Conservation (phyloP, 2,888 invertebrate genomes). For the Drosophila atripex region DNA sequence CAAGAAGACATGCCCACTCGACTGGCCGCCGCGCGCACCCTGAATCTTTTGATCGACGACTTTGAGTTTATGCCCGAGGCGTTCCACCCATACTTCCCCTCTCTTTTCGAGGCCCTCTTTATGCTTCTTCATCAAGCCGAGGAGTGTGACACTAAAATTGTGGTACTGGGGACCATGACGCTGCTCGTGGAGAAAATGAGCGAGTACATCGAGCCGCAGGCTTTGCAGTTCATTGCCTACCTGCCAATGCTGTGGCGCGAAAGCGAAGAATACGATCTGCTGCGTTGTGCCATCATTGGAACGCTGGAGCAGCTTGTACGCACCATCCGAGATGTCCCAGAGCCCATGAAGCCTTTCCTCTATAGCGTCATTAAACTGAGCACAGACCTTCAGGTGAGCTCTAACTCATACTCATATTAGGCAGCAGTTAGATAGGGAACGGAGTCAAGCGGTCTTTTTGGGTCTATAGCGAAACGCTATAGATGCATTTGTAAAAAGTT, state of each 20-base stretch:
- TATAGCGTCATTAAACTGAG: slow-evolving; percentile 89
- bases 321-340: slow-evolving; percentile 87
- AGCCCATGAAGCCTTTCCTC: slow-evolving; percentile 87
- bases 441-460: too few relatives aligned
- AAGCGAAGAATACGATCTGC: slow-evolving; percentile 94
- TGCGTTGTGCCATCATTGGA: slow-evolving; percentile 94
- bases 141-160: slow-evolving; percentile 98
- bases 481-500: too few relatives aligned
- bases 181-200: slow-evolving; percentile 95
- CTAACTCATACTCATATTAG: not conserved
- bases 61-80: slow-evolving; percentile 95
- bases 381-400: slow-evolving; percentile 88
- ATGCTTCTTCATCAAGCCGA: slow-evolving; percentile 92
- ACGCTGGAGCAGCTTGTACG: slow-evolving; percentile 92
- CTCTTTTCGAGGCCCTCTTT: slow-evolving; percentile 91
- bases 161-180: slow-evolving; percentile 94
- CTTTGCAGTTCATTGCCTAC: slow-evolving; percentile 90
- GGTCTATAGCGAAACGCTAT: too few relatives aligned
- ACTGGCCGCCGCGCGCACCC: slow-evolving; percentile 92
- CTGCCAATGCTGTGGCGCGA: slow-evolving; percentile 95
- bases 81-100: slow-evolving; percentile 92
- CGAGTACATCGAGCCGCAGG: slow-evolving; percentile 88
- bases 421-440: too few relatives aligned
- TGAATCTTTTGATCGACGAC: slow-evolving; percentile 94
- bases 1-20: slow-evolving; percentile 95